phyloP scores from a whole-genome alignment of 2,797 vertebrate species.

The Australoheros facetus region DNA sequence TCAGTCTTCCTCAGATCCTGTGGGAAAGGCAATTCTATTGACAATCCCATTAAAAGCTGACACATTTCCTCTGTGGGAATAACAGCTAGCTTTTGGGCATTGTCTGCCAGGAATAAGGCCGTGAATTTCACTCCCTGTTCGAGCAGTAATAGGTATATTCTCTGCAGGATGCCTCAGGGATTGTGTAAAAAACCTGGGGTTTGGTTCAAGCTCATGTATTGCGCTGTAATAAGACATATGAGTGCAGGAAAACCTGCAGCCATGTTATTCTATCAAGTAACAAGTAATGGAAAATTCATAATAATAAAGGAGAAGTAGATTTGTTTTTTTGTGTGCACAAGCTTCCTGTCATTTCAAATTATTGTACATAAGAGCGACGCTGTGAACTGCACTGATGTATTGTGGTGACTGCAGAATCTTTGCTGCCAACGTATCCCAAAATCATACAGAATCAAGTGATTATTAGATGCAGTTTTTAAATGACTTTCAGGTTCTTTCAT shows the following conservation, averaged over 20 bases:
- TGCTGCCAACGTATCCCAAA: constrained; percentile 8
- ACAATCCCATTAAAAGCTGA: constrained; percentile 75
- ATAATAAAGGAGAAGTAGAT: neutral
- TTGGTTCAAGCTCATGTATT: constrained; percentile 38
- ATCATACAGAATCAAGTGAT: constrained; percentile 34
- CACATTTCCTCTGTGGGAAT: constrained; percentile 74
- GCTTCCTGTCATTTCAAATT: constrained; percentile 43
- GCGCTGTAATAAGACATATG: constrained; percentile 23
- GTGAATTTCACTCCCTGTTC: constrained; percentile 52
- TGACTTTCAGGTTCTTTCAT: constrained; percentile 29
- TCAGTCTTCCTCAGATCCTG: constrained; percentile 67
- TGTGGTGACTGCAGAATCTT: neutral
- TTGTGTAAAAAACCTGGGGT: constrained; percentile 31
- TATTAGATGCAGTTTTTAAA: constrained; percentile 36
- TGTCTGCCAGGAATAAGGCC: constrained; percentile 64
- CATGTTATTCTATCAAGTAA: constrained; percentile 14
- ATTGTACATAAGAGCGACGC: neutral
- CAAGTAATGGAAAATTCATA: neutral
- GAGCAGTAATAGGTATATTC: constrained; percentile 47
- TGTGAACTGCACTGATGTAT: neutral
- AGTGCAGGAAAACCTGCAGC: constrained; percentile 4
- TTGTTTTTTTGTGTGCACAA: constrained; percentile 9
- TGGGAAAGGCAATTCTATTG: constrained; percentile 72
- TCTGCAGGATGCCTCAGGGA: constrained; percentile 23
- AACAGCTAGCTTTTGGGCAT: constrained; percentile 64